phyloP scores from a whole-genome alignment of 2,888 invertebrate species.

The Eupithecia subfuscata region DNA sequence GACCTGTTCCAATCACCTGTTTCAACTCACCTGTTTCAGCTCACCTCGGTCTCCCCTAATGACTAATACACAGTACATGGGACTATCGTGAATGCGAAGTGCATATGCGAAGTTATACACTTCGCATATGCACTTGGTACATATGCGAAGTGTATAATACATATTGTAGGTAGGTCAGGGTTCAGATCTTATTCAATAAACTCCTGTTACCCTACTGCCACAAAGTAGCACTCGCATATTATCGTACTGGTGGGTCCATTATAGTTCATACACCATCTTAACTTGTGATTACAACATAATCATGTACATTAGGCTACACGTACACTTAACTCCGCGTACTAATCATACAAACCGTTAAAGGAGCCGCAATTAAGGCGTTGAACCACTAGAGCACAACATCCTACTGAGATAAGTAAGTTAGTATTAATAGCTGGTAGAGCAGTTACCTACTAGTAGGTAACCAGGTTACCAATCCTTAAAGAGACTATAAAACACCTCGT shows the following conservation, averaged over 20 bases:
- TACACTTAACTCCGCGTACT: slow-evolving; percentile 34
- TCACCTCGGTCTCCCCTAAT: no score
- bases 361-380: background rate
- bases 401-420: background rate
- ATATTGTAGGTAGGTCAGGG: background rate
- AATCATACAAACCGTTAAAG: slow-evolving; percentile 40
- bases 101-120: no score
- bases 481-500: background rate
- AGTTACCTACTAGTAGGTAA: background rate
- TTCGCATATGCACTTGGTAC: no score
- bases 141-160: no score
- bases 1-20: no score
- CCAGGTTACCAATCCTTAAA: background rate
- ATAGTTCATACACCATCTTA: slow-evolving; percentile 28
- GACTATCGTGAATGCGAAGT: background rate
- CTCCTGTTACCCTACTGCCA: background rate
- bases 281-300: slow-evolving; percentile 43
- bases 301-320: slow-evolving; percentile 34
- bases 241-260: slow-evolving; percentile 31
- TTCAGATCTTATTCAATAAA: background rate
- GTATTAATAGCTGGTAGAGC: background rate
- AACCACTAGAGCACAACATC: background rate
- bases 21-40: no score
- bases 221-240: slow-evolving; percentile 9
- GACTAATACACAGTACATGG: no score